phyloP scores from a whole-genome alignment of 1,140 invertebrate genomes.

The Nasonia longicornis region DNA sequence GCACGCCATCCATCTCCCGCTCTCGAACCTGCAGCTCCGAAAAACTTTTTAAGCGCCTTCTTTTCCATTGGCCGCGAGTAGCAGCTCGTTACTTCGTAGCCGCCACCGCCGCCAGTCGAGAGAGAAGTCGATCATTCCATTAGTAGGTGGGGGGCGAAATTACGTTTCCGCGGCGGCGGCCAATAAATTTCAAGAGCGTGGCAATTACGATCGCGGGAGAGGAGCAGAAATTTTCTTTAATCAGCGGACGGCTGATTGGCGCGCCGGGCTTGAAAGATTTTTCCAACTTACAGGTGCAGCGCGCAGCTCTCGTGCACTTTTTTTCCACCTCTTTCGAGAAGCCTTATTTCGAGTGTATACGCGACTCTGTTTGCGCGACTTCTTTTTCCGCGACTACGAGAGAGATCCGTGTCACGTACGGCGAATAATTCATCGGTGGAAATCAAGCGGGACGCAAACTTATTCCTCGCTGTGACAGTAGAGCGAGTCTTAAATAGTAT shows the following conservation, averaged over 20 bases:
- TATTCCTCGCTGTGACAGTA: not conserved
- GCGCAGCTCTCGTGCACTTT: not conserved
- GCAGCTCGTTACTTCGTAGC: slow-evolving; percentile 10
- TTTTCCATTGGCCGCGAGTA: slow-evolving; percentile 11
- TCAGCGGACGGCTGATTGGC: not conserved
- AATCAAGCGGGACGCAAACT: not conserved
- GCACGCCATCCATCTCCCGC: not conserved
- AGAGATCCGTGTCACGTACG: not conserved
- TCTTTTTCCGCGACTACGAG: not conserved
- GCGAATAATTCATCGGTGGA: not conserved
- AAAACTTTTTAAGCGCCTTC: slow-evolving; percentile 39
- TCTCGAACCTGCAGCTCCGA: not conserved
- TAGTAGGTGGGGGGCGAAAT: not conserved
- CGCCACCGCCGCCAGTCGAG: not conserved
- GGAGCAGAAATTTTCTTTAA: not conserved
- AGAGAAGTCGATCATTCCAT: slow-evolving; percentile 27
- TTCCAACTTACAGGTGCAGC: not conserved
- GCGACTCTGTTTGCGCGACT: not conserved
- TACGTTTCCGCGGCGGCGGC: slow-evolving; percentile 10
- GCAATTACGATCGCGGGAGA: slow-evolving; percentile 1
- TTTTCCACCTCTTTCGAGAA: not conserved
- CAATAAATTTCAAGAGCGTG: slow-evolving; percentile 23
- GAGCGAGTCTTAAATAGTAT: too few species aligned
- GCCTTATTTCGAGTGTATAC: too few species aligned
- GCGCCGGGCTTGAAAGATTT: not conserved